phyloP scores from a whole-genome alignment of 2,888 invertebrate species.

The Conomelus anceps region DNA sequence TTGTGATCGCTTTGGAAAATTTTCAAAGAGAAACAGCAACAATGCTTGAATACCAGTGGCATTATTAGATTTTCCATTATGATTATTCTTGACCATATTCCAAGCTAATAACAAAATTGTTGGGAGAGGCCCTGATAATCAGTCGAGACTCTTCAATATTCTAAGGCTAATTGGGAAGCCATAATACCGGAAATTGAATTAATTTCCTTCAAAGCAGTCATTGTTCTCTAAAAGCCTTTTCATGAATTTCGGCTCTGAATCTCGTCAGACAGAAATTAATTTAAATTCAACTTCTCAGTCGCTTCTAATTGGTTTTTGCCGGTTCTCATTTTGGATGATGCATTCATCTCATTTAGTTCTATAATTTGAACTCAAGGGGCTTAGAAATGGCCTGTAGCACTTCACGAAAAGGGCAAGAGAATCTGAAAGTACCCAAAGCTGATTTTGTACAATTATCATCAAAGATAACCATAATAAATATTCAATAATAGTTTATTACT shows the following conservation, averaged over 20 bases:
- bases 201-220: background rate
- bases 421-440: background rate
- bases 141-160: background rate
- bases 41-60: background rate
- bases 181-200: background rate
- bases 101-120: background rate
- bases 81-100: background rate
- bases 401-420: background rate
- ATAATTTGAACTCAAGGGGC: background rate
- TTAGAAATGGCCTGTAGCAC: background rate
- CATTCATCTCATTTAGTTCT: background rate
- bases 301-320: background rate
- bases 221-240: background rate
- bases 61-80: background rate
- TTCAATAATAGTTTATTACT: too few species aligned
- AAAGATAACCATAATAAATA: too few species aligned
- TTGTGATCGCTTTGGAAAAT: too few species aligned
- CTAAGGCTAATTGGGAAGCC: background rate
- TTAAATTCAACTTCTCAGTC: background rate
- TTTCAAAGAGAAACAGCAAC: too few species aligned
- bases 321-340: background rate
- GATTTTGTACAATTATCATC: too few species aligned
- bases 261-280: background rate
- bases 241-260: background rate
- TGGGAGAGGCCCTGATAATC: background rate